Conservation (phyloP, 2,113 vertebrate species). For the Alosa alosa region DNA sequence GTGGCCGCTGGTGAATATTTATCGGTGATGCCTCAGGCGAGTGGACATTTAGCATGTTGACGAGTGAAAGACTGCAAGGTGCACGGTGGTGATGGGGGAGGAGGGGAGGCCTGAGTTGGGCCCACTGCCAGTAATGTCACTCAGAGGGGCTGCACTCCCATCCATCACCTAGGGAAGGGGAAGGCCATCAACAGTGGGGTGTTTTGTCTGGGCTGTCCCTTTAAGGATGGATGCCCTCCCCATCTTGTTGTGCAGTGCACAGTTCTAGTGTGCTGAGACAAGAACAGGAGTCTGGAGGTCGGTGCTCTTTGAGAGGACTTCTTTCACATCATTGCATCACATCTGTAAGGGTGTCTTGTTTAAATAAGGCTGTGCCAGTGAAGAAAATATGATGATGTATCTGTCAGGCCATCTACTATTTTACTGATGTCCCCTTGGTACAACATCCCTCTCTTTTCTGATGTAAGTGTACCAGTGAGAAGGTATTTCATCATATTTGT, state of each 20-base stretch:
- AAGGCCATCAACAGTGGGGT: not conserved
- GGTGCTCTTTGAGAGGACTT: not conserved
- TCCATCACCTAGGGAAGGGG: not conserved
- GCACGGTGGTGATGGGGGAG: not conserved
- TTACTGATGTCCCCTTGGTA: not conserved
- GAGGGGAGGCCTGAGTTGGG: not conserved
- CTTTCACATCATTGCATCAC: slow-evolving; percentile 6
- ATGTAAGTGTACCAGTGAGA: too few species aligned
- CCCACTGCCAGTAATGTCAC: not conserved
- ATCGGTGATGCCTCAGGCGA: slow-evolving; percentile 54
- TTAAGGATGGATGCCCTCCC: not conserved
- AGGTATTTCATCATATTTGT: too few species aligned
- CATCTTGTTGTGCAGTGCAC: not conserved
- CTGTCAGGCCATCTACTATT: not conserved
- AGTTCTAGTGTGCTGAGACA: not conserved
- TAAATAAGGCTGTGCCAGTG: not conserved
- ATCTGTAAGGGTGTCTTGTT: not conserved
- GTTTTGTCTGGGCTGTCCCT: not conserved
- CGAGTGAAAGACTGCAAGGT: not conserved
- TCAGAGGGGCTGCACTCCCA: not conserved
- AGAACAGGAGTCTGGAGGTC: not conserved
- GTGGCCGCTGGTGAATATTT: slow-evolving; percentile 56
- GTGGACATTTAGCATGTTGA: slow-evolving; percentile 39
- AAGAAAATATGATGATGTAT: not conserved
- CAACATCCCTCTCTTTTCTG: not conserved